A percentile compares a stretch with the other conserved stretches of the same genome.
Conservation (phyloP, 2,797 vertebrate genomes). For the Carapus acus region DNA sequence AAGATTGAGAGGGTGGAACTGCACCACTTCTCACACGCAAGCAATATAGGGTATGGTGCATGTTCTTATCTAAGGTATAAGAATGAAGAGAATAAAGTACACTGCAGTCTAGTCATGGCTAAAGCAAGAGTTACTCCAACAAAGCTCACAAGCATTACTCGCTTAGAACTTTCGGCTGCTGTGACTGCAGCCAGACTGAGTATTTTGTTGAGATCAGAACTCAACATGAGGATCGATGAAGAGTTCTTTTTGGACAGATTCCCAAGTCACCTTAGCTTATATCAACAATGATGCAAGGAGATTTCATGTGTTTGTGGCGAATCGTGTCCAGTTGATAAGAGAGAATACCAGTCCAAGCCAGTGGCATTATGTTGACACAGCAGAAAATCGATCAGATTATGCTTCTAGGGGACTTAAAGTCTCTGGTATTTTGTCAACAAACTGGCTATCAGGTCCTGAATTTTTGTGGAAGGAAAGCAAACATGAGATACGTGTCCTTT, state of each 20-base stretch:
- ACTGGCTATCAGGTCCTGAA: conserved; percentile 23
- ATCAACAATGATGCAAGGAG: conserved; percentile 24
- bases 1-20: neutral
- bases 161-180: conserved; percentile 17
- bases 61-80: conserved; percentile 10
- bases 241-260: conserved; percentile 28
- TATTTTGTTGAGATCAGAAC: conserved; percentile 6
- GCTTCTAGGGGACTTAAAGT: conserved; percentile 12
- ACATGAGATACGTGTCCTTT: too few species aligned
- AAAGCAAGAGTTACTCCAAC: conserved; percentile 4
- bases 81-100: conserved; percentile 6
- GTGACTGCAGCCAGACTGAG: neutral
- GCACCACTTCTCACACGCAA: conserved; percentile 16
- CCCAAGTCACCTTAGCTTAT: conserved; percentile 13
- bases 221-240: too few species aligned
- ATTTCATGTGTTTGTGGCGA: conserved; percentile 32
- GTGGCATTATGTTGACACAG: conserved; percentile 20
- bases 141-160: too few species aligned
- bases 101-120: conserved; percentile 11
- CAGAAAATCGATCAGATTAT: conserved; percentile 22
- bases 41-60: neutral
- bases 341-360: too few species aligned
- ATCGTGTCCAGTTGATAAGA: conserved; percentile 18
- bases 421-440: conserved; percentile 18
- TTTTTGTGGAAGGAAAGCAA: conserved; percentile 18